Base-by-base conservation (phyloP, 2,888 invertebrate species). In the Atherix ibis region DNA sequence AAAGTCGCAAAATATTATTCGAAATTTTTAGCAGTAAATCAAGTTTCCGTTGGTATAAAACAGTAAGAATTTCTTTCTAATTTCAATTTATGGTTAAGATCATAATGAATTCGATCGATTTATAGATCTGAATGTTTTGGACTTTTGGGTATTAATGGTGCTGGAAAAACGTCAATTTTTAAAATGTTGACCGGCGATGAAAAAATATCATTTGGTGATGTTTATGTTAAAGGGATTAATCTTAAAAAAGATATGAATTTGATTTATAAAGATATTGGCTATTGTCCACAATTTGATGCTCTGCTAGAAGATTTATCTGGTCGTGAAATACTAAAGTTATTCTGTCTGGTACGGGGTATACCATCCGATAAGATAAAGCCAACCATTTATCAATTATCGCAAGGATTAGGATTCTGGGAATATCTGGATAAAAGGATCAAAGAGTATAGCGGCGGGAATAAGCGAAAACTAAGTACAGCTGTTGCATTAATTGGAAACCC, bases 111-210 rank as follows among this genome's bases (percentile, higher is more conserved):
- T 16, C n/a, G 5, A 9, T 9, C 17, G 12, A 27, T 28, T 27
- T 24, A 32, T n/a, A 50, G 51, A 9, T 18, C 34, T 70, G 82
- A 81, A 56, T 80, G 79, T 48, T 81, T 81, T 47, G 81, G 81
- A 8, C 56, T 81, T 17, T 59, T 82, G 28, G 80, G 82, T 1
- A 72, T 80, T 2, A 82, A 83, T 51, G 82, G 83, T 4, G 82
- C 82, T 1, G 82, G 82, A 1, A 83, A 82, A 55, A 81, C 81
- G 1, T 74, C 75, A 2, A 83, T 84, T 0, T 87, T 87, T 55
- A 77, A 76, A 58, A 81, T 83, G 76, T 60, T 84, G 42, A 83
- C 83, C 40, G 84, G 84, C 0, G 83, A 82, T 49, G 73, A 74
- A 45, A 52, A 57, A 9, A 66, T 77, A n/a, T 69, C 76, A 0